These are phyloP conservation scores for Zaprionus camerounensis DNA, from an alignment of 1,140 invertebrate genomes.

Conservation along the genomic window DNA sequence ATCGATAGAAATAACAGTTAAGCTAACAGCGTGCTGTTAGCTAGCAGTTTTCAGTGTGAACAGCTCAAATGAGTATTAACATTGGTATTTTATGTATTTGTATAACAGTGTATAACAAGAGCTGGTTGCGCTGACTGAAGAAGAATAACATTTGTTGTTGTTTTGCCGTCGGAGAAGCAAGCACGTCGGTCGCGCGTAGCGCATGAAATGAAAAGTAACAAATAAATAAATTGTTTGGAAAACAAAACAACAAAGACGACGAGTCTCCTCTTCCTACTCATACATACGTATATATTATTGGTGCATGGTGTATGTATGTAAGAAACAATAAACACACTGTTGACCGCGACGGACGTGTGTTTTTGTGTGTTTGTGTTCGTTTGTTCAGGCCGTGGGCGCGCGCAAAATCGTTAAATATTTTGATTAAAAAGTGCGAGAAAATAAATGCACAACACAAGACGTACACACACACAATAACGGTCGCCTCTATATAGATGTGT, in stretches of 20 bases:
- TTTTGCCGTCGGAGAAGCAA: conserved; percentile 42
- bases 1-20: conserved; percentile 21
- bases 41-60: conserved; percentile 1
- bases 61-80: conserved; percentile 38
- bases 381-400: conserved; percentile 23
- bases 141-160: conserved; percentile 54
- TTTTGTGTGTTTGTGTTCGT: conserved; percentile 12
- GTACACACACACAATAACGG: background rate
- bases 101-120: conserved; percentile 33
- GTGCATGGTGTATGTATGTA: conserved; percentile 8
- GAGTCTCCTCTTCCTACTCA: background rate
- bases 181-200: conserved; percentile 25
- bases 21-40: background rate
- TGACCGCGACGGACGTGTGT: conserved; percentile 6
- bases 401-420: conserved; percentile 40
- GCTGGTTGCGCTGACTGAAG: conserved; percentile 25
- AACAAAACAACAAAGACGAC: conserved; percentile 34
- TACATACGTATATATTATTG: background rate
- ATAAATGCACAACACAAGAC: conserved; percentile 25
- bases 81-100: conserved; percentile 13
- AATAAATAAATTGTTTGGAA: conserved; percentile 33
- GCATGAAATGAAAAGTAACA: conserved; percentile 35
- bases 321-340: conserved; percentile 14
- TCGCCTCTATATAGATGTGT: background rate
- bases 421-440: conserved; percentile 41